Percentiles rank a stretch among this genome's conserved stretches.
These are phyloP conservation scores for Cheirogaleus medius DNA, from an alignment of 2,113 vertebrate species.

Conservation along the genomic window DNA sequence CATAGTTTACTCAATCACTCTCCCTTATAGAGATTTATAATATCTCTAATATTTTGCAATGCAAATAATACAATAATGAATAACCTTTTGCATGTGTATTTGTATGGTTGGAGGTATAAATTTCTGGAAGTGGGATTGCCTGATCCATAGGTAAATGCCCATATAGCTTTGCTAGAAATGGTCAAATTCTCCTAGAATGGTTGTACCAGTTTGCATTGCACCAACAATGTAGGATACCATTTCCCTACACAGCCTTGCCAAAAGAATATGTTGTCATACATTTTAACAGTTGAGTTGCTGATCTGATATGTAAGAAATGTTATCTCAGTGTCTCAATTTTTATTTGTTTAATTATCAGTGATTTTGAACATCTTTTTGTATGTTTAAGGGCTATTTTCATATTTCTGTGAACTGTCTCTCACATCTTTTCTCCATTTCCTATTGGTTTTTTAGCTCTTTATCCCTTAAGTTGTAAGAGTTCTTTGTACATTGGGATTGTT, in stretches of 20 bases:
- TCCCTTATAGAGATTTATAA: background rate
- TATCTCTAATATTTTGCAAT: background rate
- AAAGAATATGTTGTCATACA: background rate
- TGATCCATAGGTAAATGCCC: background rate
- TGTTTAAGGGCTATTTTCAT: background rate
- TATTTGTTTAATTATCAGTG: constrained; percentile 24
- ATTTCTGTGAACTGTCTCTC: background rate
- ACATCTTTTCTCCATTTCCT: background rate
- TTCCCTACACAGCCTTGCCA: background rate
- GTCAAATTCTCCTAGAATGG: background rate
- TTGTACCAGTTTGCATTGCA: background rate
- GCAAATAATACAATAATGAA: background rate
- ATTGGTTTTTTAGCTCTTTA: background rate
- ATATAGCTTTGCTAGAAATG: background rate
- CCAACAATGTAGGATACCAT: background rate
- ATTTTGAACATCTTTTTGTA: background rate
- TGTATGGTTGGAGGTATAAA: background rate
- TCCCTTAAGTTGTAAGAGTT: background rate
- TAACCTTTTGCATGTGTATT: background rate
- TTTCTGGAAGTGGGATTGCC: background rate
- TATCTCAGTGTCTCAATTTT: background rate
- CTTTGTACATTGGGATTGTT: background rate
- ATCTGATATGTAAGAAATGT: background rate
- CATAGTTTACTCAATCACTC: background rate
- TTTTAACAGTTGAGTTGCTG: background rate